Base-by-base conservation (phyloP, 1,140 invertebrate species). In the Trichonephila clavata region DNA sequence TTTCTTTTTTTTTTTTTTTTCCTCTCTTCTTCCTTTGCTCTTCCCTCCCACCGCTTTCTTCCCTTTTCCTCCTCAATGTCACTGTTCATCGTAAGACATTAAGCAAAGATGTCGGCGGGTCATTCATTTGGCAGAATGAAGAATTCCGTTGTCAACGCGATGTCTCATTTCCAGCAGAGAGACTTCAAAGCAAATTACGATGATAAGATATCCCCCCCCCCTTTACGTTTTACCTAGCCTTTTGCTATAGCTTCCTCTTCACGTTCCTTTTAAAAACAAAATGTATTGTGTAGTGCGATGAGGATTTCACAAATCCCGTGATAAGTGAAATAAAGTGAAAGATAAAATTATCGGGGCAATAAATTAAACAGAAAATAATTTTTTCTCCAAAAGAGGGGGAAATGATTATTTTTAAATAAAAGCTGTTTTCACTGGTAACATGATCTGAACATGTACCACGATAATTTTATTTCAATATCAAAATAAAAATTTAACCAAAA, bases 101-200 rank as follows among this genome's bases (percentile, higher is more conserved):
- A 90, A 61, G 89, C 27, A 81, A 80, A 81, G 39, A 90, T 71
- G 83, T 92, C 83, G 39, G 59, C 90, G 59, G 68, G 57, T 65
- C 65, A 93, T 93, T 83, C 90, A 92, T 92, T 84, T 84, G 90
- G 90, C 80, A 92, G 59, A 84, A 92, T 92, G 90, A 92, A 65
- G 90, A 92, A 92, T 92, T 87, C 86, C 86, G 86, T 81, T 92
- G 90, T 92, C 90, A 65, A 84, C 81, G 24, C 81, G 81, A 84
- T 57, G 81, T 84, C 81, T 84, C 81, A 84, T 57, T 84, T 84
- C 43, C 81, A 60, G 57, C 81, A 84, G 68, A 50, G 81, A 80
- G 16, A 43, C 81, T 59, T 59, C 43, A 60, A 21, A 84, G 81
- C 81, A 60, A 84, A 84, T 84, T 84, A 84, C 81, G 81, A 60